A percentile compares a stretch with the other conserved stretches of the same genome.
Conservation (phyloP, 2,888 invertebrate species). For the Brenthis daphne region DNA sequence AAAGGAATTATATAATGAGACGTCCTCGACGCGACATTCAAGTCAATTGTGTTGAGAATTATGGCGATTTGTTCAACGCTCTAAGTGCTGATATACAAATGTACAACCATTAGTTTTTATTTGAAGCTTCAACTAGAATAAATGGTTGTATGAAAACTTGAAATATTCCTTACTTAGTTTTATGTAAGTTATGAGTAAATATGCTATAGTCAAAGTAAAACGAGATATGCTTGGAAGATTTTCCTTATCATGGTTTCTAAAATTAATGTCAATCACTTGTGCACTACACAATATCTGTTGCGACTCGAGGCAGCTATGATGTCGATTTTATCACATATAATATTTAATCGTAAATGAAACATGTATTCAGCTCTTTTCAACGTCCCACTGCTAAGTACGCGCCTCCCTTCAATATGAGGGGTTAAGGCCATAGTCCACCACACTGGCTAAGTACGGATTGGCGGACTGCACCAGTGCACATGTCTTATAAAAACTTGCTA, state of each 20-base stretch:
- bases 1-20: slow-evolving; percentile 41
- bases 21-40: slow-evolving; percentile 36
- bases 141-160: background rate
- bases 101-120: slow-evolving; percentile 25
- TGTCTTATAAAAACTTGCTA: background rate
- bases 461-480: no score
- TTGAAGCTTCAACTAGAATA: slow-evolving; percentile 1
- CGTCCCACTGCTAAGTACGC: no score
- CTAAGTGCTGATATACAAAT: slow-evolving; percentile 26
- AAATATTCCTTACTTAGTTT: background rate
- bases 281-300: slow-evolving; percentile 16
- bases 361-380: no score
- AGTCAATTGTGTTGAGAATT: slow-evolving; percentile 47
- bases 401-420: no score
- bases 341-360: no score
- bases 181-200: background rate
- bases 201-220: slow-evolving; percentile 2
- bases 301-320: background rate
- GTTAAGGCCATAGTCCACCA: no score
- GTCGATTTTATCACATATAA: no score
- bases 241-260: slow-evolving; percentile 11
- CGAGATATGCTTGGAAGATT: slow-evolving; percentile 2
- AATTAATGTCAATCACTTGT: slow-evolving; percentile 19
- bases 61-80: slow-evolving; percentile 43
- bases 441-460: no score